phyloP scores from a whole-genome alignment of 1,140 invertebrate species.

The Archegozetes longisetosus region DNA sequence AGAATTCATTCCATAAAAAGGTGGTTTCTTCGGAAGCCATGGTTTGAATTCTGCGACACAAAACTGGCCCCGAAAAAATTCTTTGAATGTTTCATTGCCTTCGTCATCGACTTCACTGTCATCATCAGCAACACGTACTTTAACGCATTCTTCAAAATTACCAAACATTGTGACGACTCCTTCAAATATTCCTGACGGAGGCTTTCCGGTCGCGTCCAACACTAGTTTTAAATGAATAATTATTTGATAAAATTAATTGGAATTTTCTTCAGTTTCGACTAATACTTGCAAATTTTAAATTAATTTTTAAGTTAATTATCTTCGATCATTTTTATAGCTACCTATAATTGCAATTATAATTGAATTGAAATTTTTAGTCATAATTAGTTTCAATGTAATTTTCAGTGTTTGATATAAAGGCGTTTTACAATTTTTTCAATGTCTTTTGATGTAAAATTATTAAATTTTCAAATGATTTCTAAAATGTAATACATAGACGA shows the following conservation, averaged over 20 bases:
- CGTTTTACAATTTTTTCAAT: too few relatives aligned
- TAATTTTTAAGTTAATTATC: too few relatives aligned
- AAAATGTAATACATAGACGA: too few relatives aligned
- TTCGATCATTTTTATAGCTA: too few relatives aligned
- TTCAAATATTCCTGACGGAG: constrained; percentile 21
- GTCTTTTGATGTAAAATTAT: too few relatives aligned
- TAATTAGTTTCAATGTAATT: too few relatives aligned
- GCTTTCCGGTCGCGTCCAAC: constrained; percentile 23
- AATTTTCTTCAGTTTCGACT: too few relatives aligned
- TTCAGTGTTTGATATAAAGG: too few relatives aligned
- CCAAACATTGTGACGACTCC: constrained; percentile 19
- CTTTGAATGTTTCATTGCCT: constrained; percentile 8
- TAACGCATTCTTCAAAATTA: constrained; percentile 20
- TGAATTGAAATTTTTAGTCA: too few relatives aligned
- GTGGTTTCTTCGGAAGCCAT: constrained; percentile 19
- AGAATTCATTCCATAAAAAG: constrained; percentile 17
- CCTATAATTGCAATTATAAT: too few relatives aligned
- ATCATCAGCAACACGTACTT: constrained; percentile 11
- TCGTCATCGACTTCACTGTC: not conserved
- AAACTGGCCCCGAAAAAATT: constrained; percentile 21
- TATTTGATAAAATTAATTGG: not conserved
- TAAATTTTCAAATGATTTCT: too few relatives aligned
- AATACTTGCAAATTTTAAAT: too few relatives aligned
- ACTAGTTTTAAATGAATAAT: constrained; percentile 14
- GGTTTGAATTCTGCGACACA: constrained; percentile 19